These are phyloP conservation scores for Sabellastarte sp. DNA, from an alignment of 2,888 invertebrate species.

Conservation along the genomic window DNA sequence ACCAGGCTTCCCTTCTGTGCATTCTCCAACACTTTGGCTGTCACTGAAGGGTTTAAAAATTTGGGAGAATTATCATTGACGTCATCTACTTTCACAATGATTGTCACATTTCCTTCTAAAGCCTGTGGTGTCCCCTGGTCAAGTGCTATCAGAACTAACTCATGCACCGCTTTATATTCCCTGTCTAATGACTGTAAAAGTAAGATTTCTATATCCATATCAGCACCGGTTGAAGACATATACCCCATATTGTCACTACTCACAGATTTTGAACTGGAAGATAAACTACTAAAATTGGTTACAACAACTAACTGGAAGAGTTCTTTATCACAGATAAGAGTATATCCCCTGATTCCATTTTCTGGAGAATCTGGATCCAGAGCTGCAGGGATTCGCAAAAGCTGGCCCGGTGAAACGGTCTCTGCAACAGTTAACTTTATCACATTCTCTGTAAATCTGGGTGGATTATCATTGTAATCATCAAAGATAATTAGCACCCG, in stretches of 20 bases:
- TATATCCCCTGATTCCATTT: background rate
- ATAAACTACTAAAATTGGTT: too few relatives aligned
- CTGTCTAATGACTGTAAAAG: background rate
- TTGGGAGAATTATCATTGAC: constrained; percentile 6
- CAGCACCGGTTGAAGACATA: too few relatives aligned
- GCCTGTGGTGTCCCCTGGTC: constrained; percentile 3
- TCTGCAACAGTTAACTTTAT: background rate
- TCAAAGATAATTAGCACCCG: background rate
- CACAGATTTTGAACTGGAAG: too few relatives aligned
- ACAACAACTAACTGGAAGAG: background rate
- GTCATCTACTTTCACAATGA: background rate
- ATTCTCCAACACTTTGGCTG: background rate
- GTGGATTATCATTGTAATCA: constrained; percentile 5
- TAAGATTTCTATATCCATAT: background rate
- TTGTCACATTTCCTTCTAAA: background rate
- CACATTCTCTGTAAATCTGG: constrained; percentile 1
- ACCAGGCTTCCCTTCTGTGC: background rate
- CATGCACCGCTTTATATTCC: background rate
- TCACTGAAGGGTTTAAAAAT: background rate
- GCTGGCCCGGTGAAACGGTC: background rate
- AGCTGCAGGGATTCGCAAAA: background rate
- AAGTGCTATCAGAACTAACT: background rate
- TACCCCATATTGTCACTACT: too few relatives aligned
- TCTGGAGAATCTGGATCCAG: background rate
- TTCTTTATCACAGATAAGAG: background rate